These are phyloP conservation scores for Torymus tubicola DNA, from an alignment of 2,888 invertebrate genomes.

Conservation along the genomic window DNA sequence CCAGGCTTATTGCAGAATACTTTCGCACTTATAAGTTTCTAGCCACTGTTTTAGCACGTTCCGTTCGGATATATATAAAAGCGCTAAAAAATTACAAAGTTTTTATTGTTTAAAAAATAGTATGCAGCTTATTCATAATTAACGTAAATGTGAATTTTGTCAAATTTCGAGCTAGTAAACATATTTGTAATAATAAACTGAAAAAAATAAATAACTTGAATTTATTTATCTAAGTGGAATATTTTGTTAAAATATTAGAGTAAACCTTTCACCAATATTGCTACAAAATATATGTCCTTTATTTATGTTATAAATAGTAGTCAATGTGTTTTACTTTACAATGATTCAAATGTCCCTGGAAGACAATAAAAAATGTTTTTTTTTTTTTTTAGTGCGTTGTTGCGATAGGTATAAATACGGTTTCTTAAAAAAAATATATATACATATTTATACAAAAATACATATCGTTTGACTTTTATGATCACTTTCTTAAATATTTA, in stretches of 20 bases:
- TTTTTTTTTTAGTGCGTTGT: constrained; percentile 6
- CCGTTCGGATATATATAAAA: no score
- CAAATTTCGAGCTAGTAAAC: background rate
- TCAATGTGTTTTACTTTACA: constrained; percentile 30
- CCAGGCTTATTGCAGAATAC: no score
- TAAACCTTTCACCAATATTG: background rate
- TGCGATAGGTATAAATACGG: background rate
- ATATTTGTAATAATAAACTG: no score
- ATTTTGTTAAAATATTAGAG: background rate
- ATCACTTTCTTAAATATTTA: constrained; percentile 10
- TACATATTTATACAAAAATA: constrained; percentile 41
- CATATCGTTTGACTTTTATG: constrained; percentile 4
- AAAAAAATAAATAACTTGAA: background rate
- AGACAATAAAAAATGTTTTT: constrained; percentile 25
- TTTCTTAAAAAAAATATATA: constrained; percentile 29
- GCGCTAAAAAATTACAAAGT: no score
- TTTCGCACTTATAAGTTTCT: no score
- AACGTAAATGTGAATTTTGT: background rate
- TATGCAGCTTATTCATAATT: no score
- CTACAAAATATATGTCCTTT: constrained; percentile 5
- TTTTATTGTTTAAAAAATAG: no score
- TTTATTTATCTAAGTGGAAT: background rate
- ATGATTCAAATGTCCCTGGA: constrained; percentile 20
- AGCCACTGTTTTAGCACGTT: no score
- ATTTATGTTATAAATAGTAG: constrained; percentile 14